Evolutionary conservation across 2,797 vertebrate species (phyloP), one percentile per base, ranked within the genome.

Genomic region (Lacerta bilineata): DNA sequence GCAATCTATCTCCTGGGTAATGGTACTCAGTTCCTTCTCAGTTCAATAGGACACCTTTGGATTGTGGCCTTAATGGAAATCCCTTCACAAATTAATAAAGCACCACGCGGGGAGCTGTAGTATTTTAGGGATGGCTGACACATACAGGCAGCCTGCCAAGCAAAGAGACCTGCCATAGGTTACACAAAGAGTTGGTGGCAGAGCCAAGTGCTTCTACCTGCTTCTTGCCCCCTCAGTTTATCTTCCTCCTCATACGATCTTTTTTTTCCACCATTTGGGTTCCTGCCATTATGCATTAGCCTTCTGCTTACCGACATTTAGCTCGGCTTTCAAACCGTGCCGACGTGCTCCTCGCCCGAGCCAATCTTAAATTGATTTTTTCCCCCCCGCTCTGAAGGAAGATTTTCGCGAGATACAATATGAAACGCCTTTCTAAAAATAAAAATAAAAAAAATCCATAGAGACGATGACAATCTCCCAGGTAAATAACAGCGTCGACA

Each of bases 371-470:
- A 72, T 11, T 43, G 69, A 78, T 81, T 92, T 93, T 83, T 87
- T 87, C 20, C 25, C 74, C 8, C 18, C 5, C 17, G 5, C 61
- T 43, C 84, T 61, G 13, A 9, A 43, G 36, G 3, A 85, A 87
- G 90, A 77, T 1, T 10, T 68, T 1, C 0, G 61, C 0, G 50
- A 55, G 33, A 33, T 1, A 7, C 61, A 20, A n/a, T 39, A 91
- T 87, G 68, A 88, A 89, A 92, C 87, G 77, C 46, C 78, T 20
- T 90, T 61, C 89, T 71, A 75, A 89, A 72, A 76, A 69, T 27
- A 11, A 69, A 66, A 86, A 86, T 27, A 29, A 87, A 46, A 43
- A 76, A 76, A 90, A 89, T 50, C 86, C 41, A 76, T 64, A 84
- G 5, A 0, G 0, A 17, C 2, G 46, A 76, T 77, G 90, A 80